phyloP scores from a whole-genome alignment of 2,888 invertebrate species.

The Sarcophaga variegata region DNA sequence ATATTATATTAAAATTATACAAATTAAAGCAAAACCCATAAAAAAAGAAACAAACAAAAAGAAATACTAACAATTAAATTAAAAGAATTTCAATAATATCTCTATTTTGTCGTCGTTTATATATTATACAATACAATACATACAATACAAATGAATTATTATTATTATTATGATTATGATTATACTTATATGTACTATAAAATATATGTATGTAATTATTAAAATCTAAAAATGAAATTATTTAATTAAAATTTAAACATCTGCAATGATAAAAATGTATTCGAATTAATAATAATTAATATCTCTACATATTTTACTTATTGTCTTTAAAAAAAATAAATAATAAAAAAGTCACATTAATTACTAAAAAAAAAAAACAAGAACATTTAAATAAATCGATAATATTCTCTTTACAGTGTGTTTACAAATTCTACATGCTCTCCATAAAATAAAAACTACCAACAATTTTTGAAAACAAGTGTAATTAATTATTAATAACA shows the following conservation, averaged over 20 bases:
- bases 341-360: constrained; percentile 6
- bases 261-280: constrained; percentile 7
- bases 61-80: constrained; percentile 30
- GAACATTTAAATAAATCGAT: constrained; percentile 29
- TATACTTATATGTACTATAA: constrained; percentile 2
- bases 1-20: constrained; percentile 42
- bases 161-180: constrained; percentile 47
- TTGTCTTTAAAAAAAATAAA: constrained; percentile 52
- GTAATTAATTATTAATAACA: constrained; percentile 54
- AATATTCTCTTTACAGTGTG: constrained; percentile 62
- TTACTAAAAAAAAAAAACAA: constrained; percentile 10
- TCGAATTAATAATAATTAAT: constrained; percentile 16
- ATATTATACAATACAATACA: constrained; percentile 36
- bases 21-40: not conserved
- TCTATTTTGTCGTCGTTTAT: constrained; percentile 69
- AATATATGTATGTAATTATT: not conserved
- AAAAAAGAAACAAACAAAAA: constrained; percentile 10
- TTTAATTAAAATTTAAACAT: constrained; percentile 42
- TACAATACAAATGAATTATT: constrained; percentile 34
- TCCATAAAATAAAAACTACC: constrained; percentile 37
- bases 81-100: constrained; percentile 44
- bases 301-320: constrained; percentile 58
- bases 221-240: constrained; percentile 13
- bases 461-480: constrained; percentile 43
- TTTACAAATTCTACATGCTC: constrained; percentile 65